Percentiles rank a stretch among this genome's conserved stretches.
Evolutionary conservation across 2,797 vertebrate genomes (phyloP).

Genomic region (Nyctalus aviator): DNA sequence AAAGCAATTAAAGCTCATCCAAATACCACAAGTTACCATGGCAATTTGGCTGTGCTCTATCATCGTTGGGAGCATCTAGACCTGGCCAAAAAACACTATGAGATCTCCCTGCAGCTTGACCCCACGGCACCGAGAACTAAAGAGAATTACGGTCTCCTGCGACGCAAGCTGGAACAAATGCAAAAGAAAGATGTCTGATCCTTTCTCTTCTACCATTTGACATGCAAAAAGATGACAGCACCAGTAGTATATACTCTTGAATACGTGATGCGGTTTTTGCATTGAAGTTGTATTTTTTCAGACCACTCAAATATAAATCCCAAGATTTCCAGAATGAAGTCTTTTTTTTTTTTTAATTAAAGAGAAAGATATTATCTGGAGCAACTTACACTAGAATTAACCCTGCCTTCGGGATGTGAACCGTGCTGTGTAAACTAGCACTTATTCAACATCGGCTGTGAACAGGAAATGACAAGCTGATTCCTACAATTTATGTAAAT

Average conservation of each 20-base stretch:
- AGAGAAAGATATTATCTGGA: constrained; percentile 58
- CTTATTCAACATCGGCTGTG: not conserved
- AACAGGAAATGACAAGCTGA: not conserved
- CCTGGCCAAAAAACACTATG: constrained; percentile 97
- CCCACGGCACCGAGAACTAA: constrained; percentile 94
- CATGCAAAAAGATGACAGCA: constrained; percentile 78
- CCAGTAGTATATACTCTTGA: constrained; percentile 82
- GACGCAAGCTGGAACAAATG: constrained; percentile 95
- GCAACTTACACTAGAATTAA: constrained; percentile 72
- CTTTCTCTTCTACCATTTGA: constrained; percentile 46
- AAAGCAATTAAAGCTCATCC: constrained; percentile 97
- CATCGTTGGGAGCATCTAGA: constrained; percentile 99
- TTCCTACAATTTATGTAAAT: constrained; percentile 32
- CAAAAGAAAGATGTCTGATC: constrained; percentile 91
- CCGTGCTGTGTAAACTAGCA: not conserved
- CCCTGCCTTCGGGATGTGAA: constrained; percentile 70
- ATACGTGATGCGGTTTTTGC: constrained; percentile 77
- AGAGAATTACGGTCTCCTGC: constrained; percentile 98
- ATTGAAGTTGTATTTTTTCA: constrained; percentile 81
- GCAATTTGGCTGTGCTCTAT: constrained; percentile 99
- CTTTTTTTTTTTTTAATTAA: constrained; percentile 73
- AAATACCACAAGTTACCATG: constrained; percentile 98
- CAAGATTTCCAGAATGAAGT: constrained; percentile 74
- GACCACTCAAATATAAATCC: constrained; percentile 60
- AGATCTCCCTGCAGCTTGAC: constrained; percentile 96